Base-by-base conservation (phyloP, 2,797 vertebrate species). In the Sandelia bainsii region DNA sequence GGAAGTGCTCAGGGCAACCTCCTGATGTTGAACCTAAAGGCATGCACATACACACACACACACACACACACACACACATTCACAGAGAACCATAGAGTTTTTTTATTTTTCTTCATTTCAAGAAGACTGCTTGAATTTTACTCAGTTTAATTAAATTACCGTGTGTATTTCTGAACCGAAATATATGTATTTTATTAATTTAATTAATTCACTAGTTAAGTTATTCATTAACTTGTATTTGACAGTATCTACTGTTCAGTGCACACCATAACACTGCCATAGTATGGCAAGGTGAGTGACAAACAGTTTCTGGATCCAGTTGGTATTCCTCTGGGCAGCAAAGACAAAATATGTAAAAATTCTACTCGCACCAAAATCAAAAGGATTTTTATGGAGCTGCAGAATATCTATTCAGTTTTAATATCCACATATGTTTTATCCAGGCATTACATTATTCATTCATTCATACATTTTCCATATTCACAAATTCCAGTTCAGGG, bases 1-100 rank as follows among this genome's bases (percentile, higher is more conserved):
- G 85, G 87, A 88, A 86, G 74, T 6, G 62, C 85, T 82, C 0
- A 49, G 19, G 71, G 86, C 75, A 56, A 59, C 69, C 58, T 80
- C 59, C 73, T 84, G 75, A 83, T 81, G 71, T 81, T 75, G n/a
- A 64, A 71, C 69, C 77, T 54, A 27, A 62, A 61, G 79, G 32
- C 54, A 60, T 22, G 45, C 25, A 4, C 60, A 40, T 16, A 34
- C 6, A 57, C 17, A 29, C 27, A 52, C 17, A 42, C 16, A 66
- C 52, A 22, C 32, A 32, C 32, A 32, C 32, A 32, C 32, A 32
- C 32, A 32, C 32, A 32, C 32, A 32, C 29, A 34, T 34, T 34
- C 32, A 34, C 32, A 9, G 3, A 34, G 32, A 34, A 34, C 32
- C 8, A 34, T 1, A 34, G 29, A 8, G 32, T 34, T n/a, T n/a